Conservation (phyloP, 2,888 invertebrate genomes). For the Lepeophtheirus nordmannii region DNA sequence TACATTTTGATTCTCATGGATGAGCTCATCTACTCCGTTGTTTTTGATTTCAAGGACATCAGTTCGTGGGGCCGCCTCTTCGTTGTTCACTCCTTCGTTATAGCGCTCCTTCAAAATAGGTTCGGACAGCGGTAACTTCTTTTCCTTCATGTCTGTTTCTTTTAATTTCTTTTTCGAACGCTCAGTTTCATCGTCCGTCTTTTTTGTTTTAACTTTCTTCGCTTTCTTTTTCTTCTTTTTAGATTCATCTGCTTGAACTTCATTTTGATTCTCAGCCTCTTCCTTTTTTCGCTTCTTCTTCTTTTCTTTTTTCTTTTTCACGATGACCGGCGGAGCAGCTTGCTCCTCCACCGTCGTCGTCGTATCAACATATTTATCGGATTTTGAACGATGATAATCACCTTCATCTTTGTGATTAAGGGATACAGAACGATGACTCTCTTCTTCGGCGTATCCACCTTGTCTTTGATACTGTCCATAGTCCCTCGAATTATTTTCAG, state of each 20-base stretch:
- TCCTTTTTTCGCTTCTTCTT: conserved; percentile 11
- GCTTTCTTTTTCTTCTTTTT: conserved; percentile 19
- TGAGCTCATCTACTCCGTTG: not conserved
- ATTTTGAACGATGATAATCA: not conserved
- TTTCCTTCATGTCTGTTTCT: no score
- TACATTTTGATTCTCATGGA: not conserved
- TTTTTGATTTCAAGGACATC: not conserved
- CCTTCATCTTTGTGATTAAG: not conserved
- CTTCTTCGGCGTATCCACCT: not conserved
- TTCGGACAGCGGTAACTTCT: no score
- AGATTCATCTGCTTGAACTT: not conserved
- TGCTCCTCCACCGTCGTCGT: no score
- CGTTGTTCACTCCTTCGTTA: no score
- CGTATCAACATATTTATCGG: not conserved
- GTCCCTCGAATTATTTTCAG: not conserved
- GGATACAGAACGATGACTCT: no score
- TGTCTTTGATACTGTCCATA: not conserved
- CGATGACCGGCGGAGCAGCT: not conserved
- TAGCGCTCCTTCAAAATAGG: no score
- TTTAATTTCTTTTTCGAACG: no score
- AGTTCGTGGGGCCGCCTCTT: no score
- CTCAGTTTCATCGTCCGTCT: not conserved
- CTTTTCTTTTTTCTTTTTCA: conserved; percentile 18
- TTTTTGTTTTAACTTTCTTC: conserved; percentile 12
- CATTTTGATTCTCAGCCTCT: not conserved